Evolutionary conservation across 2,888 invertebrate species (phyloP), one percentile per base, ranked within the genome.

Genomic region (Sinelater perroti): DNA sequence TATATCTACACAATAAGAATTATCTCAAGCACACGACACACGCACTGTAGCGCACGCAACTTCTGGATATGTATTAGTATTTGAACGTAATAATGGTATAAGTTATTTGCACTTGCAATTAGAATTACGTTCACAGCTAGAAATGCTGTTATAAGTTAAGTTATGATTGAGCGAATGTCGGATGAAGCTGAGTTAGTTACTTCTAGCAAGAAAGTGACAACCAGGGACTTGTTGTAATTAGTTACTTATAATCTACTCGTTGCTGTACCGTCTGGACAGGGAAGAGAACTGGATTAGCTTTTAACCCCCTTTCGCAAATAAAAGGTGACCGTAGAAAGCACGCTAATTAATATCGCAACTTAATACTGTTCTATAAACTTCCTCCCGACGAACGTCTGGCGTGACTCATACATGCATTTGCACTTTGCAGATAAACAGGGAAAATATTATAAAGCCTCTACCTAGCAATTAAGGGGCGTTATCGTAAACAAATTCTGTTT

Each of bases 401-500:
- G 18, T 50, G 50, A 38, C 17, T 49, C 50, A 50, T 50, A 38
- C 50, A 50, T 38, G 50, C 10, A 38, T 50, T 50, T 36, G 50
- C 50, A 50, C 50, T 50, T 35, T 50, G 13, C 16, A 6, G 10
- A 24, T 42, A 42, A 24, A 42, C 8, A 5, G 30, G 13, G 7
- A 49, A 49, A 24, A 50, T 47, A 36, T 38, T 35, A 6, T 26
- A 28, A 16, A 16, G 11, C 7, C 44, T 8, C 21, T 38, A 21
- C 4, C 3, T 14, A 38, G 28, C 38, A 50, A 50, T 50, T 38
- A 50, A 28, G 38, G 20, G 21, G 17, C 50, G 38, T 50, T 24
- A 38, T 50, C 50, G 50, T 50, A 50, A 50, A 50, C 18, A 50
- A 38, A 38, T 50, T 50, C 18, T 36, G 28, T 13, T 44, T 7